These are phyloP conservation scores for Drosophila ohnishii DNA, from an alignment of 1,140 invertebrate genomes.

Conservation along the genomic window DNA sequence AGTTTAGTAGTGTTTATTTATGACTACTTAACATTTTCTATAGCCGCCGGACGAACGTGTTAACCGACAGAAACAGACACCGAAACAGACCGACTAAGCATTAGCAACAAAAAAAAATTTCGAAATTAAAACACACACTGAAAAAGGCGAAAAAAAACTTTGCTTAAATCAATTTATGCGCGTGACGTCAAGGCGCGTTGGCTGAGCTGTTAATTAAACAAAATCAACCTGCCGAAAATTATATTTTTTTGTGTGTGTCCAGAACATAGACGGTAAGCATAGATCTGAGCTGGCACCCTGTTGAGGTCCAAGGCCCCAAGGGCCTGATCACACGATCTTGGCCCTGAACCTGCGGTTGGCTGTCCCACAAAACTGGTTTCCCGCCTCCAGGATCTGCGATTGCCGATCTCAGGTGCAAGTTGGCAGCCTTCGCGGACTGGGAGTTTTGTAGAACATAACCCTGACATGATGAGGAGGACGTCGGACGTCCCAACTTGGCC, in stretches of 20 bases:
- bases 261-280: constrained; percentile 31
- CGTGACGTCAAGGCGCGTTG: constrained; percentile 66
- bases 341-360: constrained; percentile 45
- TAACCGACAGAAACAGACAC: constrained; percentile 56
- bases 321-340: constrained; percentile 4
- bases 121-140: constrained; percentile 28
- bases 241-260: background rate
- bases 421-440: constrained; percentile 29
- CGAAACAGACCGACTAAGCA: constrained; percentile 23
- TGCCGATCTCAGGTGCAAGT: constrained; percentile 54
- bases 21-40: constrained; percentile 71
- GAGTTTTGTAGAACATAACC: constrained; percentile 68
- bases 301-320: constrained; percentile 31
- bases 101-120: constrained; percentile 24
- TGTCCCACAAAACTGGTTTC: constrained; percentile 62
- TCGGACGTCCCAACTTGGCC: constrained; percentile 12
- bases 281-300: constrained; percentile 14
- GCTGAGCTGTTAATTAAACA: constrained; percentile 68
- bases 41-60: constrained; percentile 66
- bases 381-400: constrained; percentile 20
- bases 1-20: constrained; percentile 79
- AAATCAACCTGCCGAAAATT: constrained; percentile 59
- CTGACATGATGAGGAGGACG: constrained; percentile 65
- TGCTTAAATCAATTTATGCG: constrained; percentile 66
- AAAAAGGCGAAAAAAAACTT: constrained; percentile 32